These are phyloP conservation scores for Artemia franciscana DNA, from an alignment of 1,140 invertebrate genomes.

Conservation along the genomic window DNA sequence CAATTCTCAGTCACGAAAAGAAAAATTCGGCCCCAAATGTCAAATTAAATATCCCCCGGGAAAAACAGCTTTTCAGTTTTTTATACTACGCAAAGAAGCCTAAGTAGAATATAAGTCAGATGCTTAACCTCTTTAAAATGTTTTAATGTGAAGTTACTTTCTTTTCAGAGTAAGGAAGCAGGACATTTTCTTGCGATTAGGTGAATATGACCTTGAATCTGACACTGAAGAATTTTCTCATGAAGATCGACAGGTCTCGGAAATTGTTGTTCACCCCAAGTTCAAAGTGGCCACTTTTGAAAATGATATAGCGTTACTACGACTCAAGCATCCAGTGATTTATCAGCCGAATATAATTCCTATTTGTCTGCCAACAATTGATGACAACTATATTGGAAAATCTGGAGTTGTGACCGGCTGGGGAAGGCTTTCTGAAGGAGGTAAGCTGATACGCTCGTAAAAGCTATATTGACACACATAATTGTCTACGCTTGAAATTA, in stretches of 20 bases:
- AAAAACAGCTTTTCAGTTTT: too few relatives aligned
- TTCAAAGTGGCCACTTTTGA: slow-evolving; percentile 20
- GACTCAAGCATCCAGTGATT: slow-evolving; percentile 15
- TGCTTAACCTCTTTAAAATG: too few relatives aligned
- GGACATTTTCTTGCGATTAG: slow-evolving; percentile 16
- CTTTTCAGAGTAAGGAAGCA: slow-evolving; percentile 7
- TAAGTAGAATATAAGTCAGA: too few relatives aligned
- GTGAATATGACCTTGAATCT: slow-evolving; percentile 17
- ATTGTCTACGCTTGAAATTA: too few relatives aligned
- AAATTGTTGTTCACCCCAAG: slow-evolving; percentile 17
- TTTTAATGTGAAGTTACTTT: not conserved
- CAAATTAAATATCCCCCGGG: too few relatives aligned
- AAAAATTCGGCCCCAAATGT: too few relatives aligned
- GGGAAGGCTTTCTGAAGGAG: slow-evolving; percentile 12
- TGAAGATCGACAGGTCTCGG: slow-evolving; percentile 14
- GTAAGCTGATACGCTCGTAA: too few relatives aligned
- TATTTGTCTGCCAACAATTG: slow-evolving; percentile 16
- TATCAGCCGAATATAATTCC: slow-evolving; percentile 17
- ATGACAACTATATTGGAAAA: slow-evolving; percentile 28
- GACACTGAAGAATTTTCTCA: slow-evolving; percentile 14
- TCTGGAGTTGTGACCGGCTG: slow-evolving; percentile 16
- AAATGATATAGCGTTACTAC: slow-evolving; percentile 18
- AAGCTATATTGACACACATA: too few relatives aligned
- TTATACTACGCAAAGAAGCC: too few relatives aligned
- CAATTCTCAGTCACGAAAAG: too few relatives aligned